Evolutionary conservation across 2,888 invertebrate genomes (phyloP).

Genomic region (Acleris laterana): DNA sequence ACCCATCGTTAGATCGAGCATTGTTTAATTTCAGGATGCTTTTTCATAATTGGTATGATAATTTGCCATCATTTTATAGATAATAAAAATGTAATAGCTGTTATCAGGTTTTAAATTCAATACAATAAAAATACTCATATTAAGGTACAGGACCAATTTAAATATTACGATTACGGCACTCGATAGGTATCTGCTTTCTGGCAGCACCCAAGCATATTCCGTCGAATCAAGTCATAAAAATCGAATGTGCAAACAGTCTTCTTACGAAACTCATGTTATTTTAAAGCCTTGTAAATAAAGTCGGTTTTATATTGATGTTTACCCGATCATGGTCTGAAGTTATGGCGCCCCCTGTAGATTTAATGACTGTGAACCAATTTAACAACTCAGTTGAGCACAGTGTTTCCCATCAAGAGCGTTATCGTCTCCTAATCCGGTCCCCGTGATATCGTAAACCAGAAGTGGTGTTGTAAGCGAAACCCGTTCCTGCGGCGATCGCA

Average conservation of each 20-base stretch:
- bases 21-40: conserved; percentile 3
- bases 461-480: conserved; percentile 76
- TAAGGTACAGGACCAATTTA: neutral
- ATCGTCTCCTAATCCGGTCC: conserved; percentile 81
- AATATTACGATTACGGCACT: neutral
- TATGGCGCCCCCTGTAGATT: conserved; percentile 63
- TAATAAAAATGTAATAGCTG: neutral
- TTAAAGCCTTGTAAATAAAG: conserved; percentile 38
- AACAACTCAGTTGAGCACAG: conserved; percentile 73
- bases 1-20: conserved; percentile 3
- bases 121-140: neutral
- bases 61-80: neutral
- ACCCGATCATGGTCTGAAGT: conserved; percentile 55
- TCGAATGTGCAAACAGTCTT: conserved; percentile 31
- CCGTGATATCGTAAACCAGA: conserved; percentile 80
- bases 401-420: conserved; percentile 74
- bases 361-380: conserved; percentile 69
- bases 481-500: conserved; percentile 72
- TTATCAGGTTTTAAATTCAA: neutral
- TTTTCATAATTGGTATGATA: neutral
- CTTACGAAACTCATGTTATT: conserved; percentile 23
- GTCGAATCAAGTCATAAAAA: conserved; percentile 31
- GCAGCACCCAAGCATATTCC: conserved; percentile 1
- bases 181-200: neutral
- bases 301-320: conserved; percentile 54